These are phyloP conservation scores for Allophyes oxyacanthae DNA, from an alignment of 2,888 invertebrate species.

Conservation along the genomic window DNA sequence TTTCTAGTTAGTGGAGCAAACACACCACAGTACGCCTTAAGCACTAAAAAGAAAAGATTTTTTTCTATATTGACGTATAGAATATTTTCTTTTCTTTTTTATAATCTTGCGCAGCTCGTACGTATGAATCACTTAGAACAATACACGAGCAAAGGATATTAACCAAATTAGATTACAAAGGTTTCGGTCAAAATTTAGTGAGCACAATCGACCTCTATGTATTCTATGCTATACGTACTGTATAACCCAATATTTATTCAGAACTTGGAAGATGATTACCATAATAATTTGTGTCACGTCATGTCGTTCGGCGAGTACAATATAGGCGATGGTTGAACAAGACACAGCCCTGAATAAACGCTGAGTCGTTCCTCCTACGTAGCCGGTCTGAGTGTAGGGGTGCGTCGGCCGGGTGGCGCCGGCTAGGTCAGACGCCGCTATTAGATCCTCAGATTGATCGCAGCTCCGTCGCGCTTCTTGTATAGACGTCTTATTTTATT, in stretches of 20 bases:
- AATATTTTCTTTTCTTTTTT: too few species aligned
- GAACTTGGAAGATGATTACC: slow-evolving; percentile 57
- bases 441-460: slow-evolving; percentile 85
- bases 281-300: slow-evolving; percentile 67
- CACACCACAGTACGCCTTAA: too few species aligned
- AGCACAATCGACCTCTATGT: slow-evolving; percentile 25
- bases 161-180: slow-evolving; percentile 34
- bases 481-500: slow-evolving; percentile 67
- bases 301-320: slow-evolving; percentile 52
- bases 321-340: slow-evolving; percentile 56
- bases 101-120: slow-evolving; percentile 18
- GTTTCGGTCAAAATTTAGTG: slow-evolving; percentile 32
- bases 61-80: too few species aligned
- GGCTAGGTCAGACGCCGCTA: slow-evolving; percentile 81
- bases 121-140: slow-evolving; percentile 23
- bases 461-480: slow-evolving; percentile 74
- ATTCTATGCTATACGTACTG: slow-evolving; percentile 18
- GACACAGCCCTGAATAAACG: slow-evolving; percentile 61
- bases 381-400: slow-evolving; percentile 65
- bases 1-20: too few species aligned
- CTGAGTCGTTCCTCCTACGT: slow-evolving; percentile 61
- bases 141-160: slow-evolving; percentile 30
- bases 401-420: slow-evolving; percentile 80
- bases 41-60: not conserved
- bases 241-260: slow-evolving; percentile 44